phyloP scores from a whole-genome alignment of 2,888 invertebrate genomes.

The Altica lythri region DNA sequence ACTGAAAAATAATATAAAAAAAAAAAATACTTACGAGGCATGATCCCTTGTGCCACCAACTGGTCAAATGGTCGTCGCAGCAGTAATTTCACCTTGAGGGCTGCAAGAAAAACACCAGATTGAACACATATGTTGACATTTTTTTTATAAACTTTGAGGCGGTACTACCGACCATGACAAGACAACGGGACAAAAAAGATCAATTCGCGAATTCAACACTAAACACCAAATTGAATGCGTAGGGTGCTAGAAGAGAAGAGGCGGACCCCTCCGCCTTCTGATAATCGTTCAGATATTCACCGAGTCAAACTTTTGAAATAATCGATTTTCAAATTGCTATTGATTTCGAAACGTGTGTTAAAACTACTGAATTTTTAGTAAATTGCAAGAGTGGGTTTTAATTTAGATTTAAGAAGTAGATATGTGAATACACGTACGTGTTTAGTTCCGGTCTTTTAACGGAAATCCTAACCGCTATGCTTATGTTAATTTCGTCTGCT shows the following conservation, averaged over 20 bases:
- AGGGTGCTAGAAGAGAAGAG: constrained; percentile 10
- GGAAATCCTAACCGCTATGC: background rate
- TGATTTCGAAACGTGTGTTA: too few species aligned
- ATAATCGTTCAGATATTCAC: background rate
- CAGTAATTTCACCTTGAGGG: constrained; percentile 96
- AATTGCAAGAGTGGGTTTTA: background rate
- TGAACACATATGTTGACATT: constrained; percentile 20
- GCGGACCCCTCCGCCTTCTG: constrained; percentile 18
- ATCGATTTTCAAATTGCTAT: too few species aligned
- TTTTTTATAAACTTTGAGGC: background rate
- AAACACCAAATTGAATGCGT: too few species aligned
- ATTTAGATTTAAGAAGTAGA: background rate
- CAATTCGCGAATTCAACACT: constrained; percentile 3
- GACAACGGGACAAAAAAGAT: constrained; percentile 8
- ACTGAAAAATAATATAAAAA: constrained; percentile 26
- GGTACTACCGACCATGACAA: constrained; percentile 8
- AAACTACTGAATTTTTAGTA: background rate
- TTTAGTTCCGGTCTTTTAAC: background rate
- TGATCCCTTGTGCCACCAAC: constrained; percentile 96
- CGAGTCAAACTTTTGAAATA: background rate
- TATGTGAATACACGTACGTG: background rate
- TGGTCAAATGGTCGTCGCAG: constrained; percentile 92
- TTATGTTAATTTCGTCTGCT: background rate
- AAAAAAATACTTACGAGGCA: constrained; percentile 86
- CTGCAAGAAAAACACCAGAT: constrained; percentile 65